Evolutionary conservation across 1,140 invertebrate genomes (phyloP), one percentile per base, ranked within the genome.

Genomic region (Nebria ingens): DNA sequence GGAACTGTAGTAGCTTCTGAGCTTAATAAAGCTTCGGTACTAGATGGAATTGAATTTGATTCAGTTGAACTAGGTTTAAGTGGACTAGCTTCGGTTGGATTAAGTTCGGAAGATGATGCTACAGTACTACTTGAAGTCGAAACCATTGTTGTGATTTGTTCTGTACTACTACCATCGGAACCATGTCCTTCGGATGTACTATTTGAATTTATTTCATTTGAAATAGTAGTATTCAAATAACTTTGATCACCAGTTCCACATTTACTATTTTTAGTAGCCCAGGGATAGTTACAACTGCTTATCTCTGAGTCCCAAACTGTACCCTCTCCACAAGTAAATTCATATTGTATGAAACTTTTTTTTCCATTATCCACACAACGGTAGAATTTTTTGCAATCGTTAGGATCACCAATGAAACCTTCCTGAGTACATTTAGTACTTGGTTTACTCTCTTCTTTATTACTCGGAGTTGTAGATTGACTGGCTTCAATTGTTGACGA

Each of bases 351-450:
- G 38, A 73, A 78, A 1, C 68, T 71, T 17, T 71, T 74, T 23
- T 72, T 63, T 17, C 65, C 70, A 53, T 71, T 61, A 22, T 68
- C 69, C 6, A 77, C 75, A 59, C 79, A 81, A 54, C 79, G 66
- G 61, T 81, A 83, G 62, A 84, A 85, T 59, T 76, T 79, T 58
- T 72, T 75, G 63, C 84, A 86, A 61, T 84, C 73, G 17, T 72
- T 69, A 52, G 68, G 64, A 59, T 82, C 73, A 13, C 70, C 71
- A 60, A 74, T 72, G 60, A 81, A 83, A 25, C 79, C 80, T 65
- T 79, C 78, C 12, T 68, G 56, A 9, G 57, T 60, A 64, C 82
- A 85, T 13, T 64, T 34, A 17, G 40, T 53, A 13, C 13, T 38
- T 50, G 42, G 1, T 15, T 19, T 21, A 2, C 13, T 50, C 13